Percentiles rank a stretch among this genome's conserved stretches.
phyloP scores from a whole-genome alignment of 2,888 invertebrate species.

The Melanostoma mellinum region DNA sequence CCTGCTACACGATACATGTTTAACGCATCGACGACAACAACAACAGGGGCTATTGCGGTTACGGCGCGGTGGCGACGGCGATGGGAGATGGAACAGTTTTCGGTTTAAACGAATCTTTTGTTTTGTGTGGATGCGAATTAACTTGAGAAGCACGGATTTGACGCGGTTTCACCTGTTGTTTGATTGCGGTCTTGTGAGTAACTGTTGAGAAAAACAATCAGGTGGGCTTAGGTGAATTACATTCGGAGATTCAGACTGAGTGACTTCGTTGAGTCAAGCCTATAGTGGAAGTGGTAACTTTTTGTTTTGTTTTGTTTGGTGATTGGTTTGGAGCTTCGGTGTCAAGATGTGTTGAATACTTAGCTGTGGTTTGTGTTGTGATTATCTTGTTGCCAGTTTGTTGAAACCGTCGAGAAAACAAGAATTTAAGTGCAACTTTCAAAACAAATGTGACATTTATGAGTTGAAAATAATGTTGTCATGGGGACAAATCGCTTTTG shows the following conservation, averaged over 20 bases:
- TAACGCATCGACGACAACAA: constrained; percentile 46
- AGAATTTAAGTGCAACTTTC: too few relatives aligned
- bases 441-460: too few relatives aligned
- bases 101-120: constrained; percentile 37
- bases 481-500: too few relatives aligned
- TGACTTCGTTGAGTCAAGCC: constrained; percentile 10
- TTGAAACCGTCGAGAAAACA: too few relatives aligned
- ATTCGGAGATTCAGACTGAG: constrained; percentile 11
- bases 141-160: constrained; percentile 37
- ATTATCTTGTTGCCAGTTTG: too few relatives aligned
- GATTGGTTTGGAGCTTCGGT: constrained; percentile 27
- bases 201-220: constrained; percentile 52
- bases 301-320: not conserved
- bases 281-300: constrained; percentile 20
- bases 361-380: not conserved
- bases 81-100: constrained; percentile 17
- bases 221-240: constrained; percentile 56
- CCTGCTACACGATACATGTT: constrained; percentile 63
- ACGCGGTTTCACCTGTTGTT: constrained; percentile 68
- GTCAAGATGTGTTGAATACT: not conserved
- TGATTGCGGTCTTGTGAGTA: constrained; percentile 61
- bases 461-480: too few relatives aligned
- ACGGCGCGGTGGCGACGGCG: constrained; percentile 1
- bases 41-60: constrained; percentile 38
- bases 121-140: constrained; percentile 29